Evolutionary conservation across 2,113 vertebrate genomes (phyloP).

Genomic region (Reinhardtius hippoglossoides): DNA sequence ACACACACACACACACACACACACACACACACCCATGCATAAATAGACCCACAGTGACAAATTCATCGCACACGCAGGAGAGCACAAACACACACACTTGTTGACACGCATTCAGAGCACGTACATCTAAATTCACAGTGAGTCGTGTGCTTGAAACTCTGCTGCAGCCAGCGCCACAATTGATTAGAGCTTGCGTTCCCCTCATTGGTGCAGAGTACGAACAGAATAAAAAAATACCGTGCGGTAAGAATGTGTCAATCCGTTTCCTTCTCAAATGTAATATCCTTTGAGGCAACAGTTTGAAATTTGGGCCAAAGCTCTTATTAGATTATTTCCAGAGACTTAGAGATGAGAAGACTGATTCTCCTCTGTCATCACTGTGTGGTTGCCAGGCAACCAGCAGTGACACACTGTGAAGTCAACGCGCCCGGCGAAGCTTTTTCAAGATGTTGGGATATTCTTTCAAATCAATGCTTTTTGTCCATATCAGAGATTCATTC

Average conservation of each 20-base stretch:
- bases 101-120: constrained; percentile 61
- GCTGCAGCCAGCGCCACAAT: constrained; percentile 60
- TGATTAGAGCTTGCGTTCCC: constrained; percentile 53
- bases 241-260: neutral
- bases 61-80: constrained; percentile 22
- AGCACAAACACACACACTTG: constrained; percentile 31
- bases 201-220: constrained; percentile 51
- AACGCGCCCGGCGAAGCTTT: neutral
- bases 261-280: neutral
- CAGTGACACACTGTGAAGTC: constrained; percentile 14
- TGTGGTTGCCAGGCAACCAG: constrained; percentile 52
- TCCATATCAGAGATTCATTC: no score
- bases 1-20: constrained; percentile 10
- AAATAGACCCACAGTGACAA: constrained; percentile 7
- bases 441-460: no score
- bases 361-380: constrained; percentile 14
- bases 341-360: constrained; percentile 22
- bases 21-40: constrained; percentile 47
- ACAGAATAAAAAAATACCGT: constrained; percentile 9
- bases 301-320: constrained; percentile 3
- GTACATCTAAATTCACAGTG: constrained; percentile 64
- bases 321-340: neutral
- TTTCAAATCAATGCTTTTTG: no score
- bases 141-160: constrained; percentile 62
- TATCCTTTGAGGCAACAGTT: constrained; percentile 10